These are phyloP conservation scores for Hipposideros armiger DNA, from an alignment of 2,113 vertebrate genomes.

Conservation along the genomic window DNA sequence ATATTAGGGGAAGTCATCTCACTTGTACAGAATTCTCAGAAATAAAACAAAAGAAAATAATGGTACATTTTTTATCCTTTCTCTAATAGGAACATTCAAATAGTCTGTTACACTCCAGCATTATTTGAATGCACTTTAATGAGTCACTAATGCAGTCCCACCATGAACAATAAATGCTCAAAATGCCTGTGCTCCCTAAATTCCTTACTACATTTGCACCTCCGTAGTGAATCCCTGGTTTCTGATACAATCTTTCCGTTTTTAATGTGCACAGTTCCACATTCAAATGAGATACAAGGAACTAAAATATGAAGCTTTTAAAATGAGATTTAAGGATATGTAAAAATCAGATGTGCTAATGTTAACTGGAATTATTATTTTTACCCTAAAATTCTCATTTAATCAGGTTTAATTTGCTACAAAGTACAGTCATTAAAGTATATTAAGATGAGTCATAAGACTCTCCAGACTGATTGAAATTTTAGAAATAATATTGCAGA, in stretches of 20 bases:
- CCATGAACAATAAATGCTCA: not conserved
- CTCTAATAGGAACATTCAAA: conserved; percentile 24
- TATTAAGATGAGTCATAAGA: conserved; percentile 68
- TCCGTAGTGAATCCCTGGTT: not conserved
- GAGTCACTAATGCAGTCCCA: conserved; percentile 11
- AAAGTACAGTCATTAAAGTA: conserved; percentile 63
- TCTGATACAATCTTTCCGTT: conserved; percentile 50
- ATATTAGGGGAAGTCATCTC: not conserved
- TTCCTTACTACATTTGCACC: not conserved
- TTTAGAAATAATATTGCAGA: conserved; percentile 55
- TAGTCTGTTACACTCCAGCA: not conserved
- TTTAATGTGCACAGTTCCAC: conserved; percentile 54
- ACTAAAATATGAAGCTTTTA: conserved; percentile 64
- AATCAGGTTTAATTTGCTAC: conserved; percentile 74
- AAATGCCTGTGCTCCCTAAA: conserved; percentile 59
- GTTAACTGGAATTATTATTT: conserved; percentile 71
- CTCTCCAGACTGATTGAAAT: conserved; percentile 61
- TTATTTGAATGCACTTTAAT: conserved; percentile 52
- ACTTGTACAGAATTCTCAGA: conserved; percentile 18
- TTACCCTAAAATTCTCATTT: conserved; percentile 74
- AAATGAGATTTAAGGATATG: conserved; percentile 7
- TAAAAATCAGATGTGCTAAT: conserved; percentile 41
- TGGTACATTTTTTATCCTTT: not conserved
- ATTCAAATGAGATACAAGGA: not conserved
- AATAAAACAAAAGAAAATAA: conserved; percentile 1